phyloP scores from a whole-genome alignment of 2,888 invertebrate species.

The Pandemis heparana region DNA sequence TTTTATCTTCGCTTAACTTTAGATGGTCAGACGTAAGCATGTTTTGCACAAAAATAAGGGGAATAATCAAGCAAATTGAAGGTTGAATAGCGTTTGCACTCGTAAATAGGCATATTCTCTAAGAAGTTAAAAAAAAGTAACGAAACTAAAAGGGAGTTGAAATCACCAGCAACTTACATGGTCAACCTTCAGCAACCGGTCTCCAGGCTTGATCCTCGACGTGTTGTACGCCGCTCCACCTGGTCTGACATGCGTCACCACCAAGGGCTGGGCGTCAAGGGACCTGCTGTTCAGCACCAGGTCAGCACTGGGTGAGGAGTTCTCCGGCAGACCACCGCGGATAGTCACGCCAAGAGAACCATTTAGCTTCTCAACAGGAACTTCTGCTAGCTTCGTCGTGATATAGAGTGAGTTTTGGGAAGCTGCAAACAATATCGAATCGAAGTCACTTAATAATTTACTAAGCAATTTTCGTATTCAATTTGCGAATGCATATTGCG shows the following conservation, averaged over 20 bases:
- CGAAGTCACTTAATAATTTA: neutral
- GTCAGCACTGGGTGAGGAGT: slow-evolving; percentile 85
- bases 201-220: slow-evolving; percentile 95
- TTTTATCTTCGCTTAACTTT: no score
- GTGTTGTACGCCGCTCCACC: slow-evolving; percentile 96
- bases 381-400: slow-evolving; percentile 91
- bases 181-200: slow-evolving; percentile 95
- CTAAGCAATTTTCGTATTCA: neutral
- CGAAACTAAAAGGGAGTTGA: neutral
- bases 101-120: no score
- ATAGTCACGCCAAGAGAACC: slow-evolving; percentile 96
- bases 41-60: no score
- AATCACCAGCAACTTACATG: slow-evolving; percentile 83
- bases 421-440: slow-evolving; percentile 63
- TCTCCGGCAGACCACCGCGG: slow-evolving; percentile 90
- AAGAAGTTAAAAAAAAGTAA: no score
- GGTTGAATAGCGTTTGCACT: no score
- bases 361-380: slow-evolving; percentile 92
- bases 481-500: neutral
- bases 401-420: slow-evolving; percentile 91
- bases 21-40: no score
- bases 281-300: slow-evolving; percentile 85
- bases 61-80: no score
- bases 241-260: slow-evolving; percentile 95
- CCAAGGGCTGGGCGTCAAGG: slow-evolving; percentile 89